Base-by-base conservation (phyloP, 2,797 vertebrate genomes). In the Clarias pachynema region DNA sequence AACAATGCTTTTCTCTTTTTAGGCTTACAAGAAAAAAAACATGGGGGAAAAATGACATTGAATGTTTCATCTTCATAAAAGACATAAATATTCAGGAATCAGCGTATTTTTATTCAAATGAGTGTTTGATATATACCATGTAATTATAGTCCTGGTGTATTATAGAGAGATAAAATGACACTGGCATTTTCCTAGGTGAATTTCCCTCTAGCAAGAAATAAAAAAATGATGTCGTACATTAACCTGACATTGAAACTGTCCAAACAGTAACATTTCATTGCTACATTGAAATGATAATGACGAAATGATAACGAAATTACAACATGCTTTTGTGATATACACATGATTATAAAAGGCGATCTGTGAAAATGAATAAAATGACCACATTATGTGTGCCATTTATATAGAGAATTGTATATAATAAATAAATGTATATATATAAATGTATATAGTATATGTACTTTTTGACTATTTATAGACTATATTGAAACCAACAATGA, bases 1-100 rank as follows among this genome's bases (percentile, higher is more conserved):
- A 62, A 68, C 63, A 77, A 69, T 59, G 80, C 49, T 49, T 22
- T 57, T 53, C 53, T 74, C 15, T n/a, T 70, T 75, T 81, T 66
- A 24, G 31, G 6, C 62, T 22, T 12, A 69, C 37, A 62, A 56
- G n/a, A 63, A 69, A 49, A 49, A 40, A 40, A 40, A 40, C 37
- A 40, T 40, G 37, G 37, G 22, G 18, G 69, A 57, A 63, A 24
- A 18, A 60, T 26, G 0, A 14, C 57, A 37, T 66, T 65, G 40
- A 65, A 29, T 20, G 22, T 29, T n/a, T 22, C 2, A 59, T 79
- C 14, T 24, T 62, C 34, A 29, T 49, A 4, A 18, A 79, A 80
- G 15, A 29, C 12, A 65, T 65, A 80, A 20, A 49, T 65, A 9
- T 8, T 65, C 60, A 10, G 8, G 15, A 79, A 14, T 65, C 24